Conservation (phyloP, 2,888 invertebrate species). For the Odontocolon sp. region DNA sequence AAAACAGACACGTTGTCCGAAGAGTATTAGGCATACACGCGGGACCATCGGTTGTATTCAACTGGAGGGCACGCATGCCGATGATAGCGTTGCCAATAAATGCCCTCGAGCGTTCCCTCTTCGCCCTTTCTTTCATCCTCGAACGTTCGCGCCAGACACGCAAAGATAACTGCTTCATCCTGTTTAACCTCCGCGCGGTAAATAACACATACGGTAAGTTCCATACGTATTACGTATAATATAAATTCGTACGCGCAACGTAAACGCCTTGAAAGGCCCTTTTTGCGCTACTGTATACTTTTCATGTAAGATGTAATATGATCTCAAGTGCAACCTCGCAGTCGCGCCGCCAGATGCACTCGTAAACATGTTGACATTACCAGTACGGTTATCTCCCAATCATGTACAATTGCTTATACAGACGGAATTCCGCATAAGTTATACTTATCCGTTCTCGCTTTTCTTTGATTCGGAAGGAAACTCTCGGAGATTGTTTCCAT, state of each 20-base stretch:
- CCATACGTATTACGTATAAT: no score
- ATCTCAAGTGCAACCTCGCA: neutral
- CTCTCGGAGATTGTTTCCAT: no score
- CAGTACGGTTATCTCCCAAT: neutral
- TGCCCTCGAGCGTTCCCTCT: slow-evolving; percentile 44
- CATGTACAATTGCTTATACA: no score
- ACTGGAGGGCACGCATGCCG: slow-evolving; percentile 27
- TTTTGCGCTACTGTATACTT: neutral
- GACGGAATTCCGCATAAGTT: no score
- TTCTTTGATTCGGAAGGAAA: no score
- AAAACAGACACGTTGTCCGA: slow-evolving; percentile 38
- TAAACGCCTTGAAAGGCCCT: no score
- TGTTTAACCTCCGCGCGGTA: slow-evolving; percentile 69
- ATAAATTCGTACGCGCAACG: no score
- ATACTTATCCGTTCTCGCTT: no score
- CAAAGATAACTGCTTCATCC: slow-evolving; percentile 74
- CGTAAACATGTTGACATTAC: neutral
- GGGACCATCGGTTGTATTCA: slow-evolving; percentile 51
- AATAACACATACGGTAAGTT: no score
- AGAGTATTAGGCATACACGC: slow-evolving; percentile 52
- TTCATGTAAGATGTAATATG: neutral
- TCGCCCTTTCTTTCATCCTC: slow-evolving; percentile 30
- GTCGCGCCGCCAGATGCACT: neutral
- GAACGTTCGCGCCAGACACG: slow-evolving; percentile 61
- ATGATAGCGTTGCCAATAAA: slow-evolving; percentile 13